Evolutionary conservation across 2,888 invertebrate genomes (phyloP), one percentile per base, ranked within the genome.

Genomic region (Scelioninae gen. 1): DNA sequence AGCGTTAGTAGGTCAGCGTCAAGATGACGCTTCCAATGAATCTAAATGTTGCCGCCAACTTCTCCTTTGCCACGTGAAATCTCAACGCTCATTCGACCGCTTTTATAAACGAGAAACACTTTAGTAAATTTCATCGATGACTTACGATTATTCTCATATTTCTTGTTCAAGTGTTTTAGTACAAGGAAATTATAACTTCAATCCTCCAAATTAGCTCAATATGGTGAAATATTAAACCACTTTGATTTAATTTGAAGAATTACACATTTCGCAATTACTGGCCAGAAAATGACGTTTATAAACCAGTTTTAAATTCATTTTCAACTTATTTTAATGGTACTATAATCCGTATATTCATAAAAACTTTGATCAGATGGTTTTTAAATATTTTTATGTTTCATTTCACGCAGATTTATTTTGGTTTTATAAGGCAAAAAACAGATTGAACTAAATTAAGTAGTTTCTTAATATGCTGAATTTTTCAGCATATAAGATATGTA

Each of bases 1-100:
- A 85, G 86, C 87, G 86, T 89, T 90, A 89, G 88, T 90, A 87
- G 90, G 89, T 89, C 90, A 90, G 83, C 83, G 83, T 85, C 85
- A 86, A 87, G 86, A 83, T 87, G 84, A 75, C 79, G 77, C 80
- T 84, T 65, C 84, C 66, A 84, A 86, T 85, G 85, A 86, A 87
- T 87, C 85, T 86, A 87, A 85, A 84, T 87, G 84, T 82, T 83
- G 75, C 80, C 79, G 56, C 66, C 34, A 32, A 77, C 51, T 71
- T 29, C 65, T 65, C 62, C 58, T 77, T 45, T 9, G 65, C 29
- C 51, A 29, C 49, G 40, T 49, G 47, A 68, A 83, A 83, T 83
- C 82, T 63, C 51, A 29, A 16, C 65, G 40, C 53, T 69, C 55
- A 43, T 81, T 83, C 53, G 56, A 66, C 40, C 71, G 71, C 71